phyloP scores from a whole-genome alignment of 2,888 invertebrate genomes.

The Acrobasis consociella region DNA sequence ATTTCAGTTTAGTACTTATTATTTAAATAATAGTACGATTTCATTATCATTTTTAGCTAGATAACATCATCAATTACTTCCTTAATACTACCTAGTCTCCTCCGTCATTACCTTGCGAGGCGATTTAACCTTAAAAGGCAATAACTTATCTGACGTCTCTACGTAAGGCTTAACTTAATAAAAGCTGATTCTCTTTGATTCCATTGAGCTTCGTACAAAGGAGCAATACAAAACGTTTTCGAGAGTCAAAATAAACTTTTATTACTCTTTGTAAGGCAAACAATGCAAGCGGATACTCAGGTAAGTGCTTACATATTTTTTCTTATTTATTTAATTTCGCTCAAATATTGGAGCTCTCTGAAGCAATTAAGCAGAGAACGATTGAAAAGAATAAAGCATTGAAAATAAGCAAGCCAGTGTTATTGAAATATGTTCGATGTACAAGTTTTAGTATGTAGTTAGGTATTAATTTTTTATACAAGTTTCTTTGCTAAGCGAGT shows the following conservation, averaged over 20 bases:
- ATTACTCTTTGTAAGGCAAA: conserved; percentile 17
- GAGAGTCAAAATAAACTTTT: conserved; percentile 20
- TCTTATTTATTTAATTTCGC: conserved; percentile 6
- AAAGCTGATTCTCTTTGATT: conserved; percentile 11
- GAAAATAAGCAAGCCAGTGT: background rate
- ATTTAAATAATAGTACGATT: too few relatives aligned
- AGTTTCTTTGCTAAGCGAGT: too few relatives aligned
- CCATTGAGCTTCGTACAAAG: conserved; percentile 16
- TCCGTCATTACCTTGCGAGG: background rate
- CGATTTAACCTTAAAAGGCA: background rate
- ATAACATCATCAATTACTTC: too few relatives aligned
- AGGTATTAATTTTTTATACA: background rate
- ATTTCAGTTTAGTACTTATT: too few relatives aligned
- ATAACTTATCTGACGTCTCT: background rate
- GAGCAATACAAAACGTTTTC: conserved; percentile 17
- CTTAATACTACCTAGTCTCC: too few relatives aligned
- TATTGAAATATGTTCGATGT: background rate
- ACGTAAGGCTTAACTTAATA: conserved; percentile 5
- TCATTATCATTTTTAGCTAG: too few relatives aligned
- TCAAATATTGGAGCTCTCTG: conserved; percentile 10
- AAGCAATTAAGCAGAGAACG: background rate
- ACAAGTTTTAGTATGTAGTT: background rate
- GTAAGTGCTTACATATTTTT: conserved; percentile 14
- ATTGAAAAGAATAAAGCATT: background rate
- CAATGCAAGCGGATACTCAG: conserved; percentile 17